Evolutionary conservation across 2,888 invertebrate species (phyloP).

Genomic region (Geotrupes spiniger): DNA sequence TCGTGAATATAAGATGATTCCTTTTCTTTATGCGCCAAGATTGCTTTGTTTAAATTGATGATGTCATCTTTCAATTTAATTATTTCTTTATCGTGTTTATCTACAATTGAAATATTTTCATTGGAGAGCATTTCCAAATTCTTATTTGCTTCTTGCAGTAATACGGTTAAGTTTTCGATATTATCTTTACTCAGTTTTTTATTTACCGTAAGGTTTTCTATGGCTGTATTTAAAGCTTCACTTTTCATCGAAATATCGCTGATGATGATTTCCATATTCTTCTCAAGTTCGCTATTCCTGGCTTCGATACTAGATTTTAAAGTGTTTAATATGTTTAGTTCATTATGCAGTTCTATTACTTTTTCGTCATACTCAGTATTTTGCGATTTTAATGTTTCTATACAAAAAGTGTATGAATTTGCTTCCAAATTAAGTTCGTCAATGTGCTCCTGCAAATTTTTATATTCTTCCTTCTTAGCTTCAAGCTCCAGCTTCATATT

Average conservation of each 20-base stretch:
- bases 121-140: slow-evolving; percentile 24
- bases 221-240: slow-evolving; percentile 21
- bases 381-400: slow-evolving; percentile 17
- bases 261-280: slow-evolving; percentile 22
- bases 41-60: slow-evolving; percentile 17
- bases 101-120: slow-evolving; percentile 11
- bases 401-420: slow-evolving; percentile 16
- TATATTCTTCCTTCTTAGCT: slow-evolving; percentile 18
- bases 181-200: slow-evolving; percentile 17
- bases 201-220: slow-evolving; percentile 14
- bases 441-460: slow-evolving; percentile 9
- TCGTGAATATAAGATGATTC: slow-evolving; percentile 24
- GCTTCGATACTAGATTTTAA: slow-evolving; percentile 18
- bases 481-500: slow-evolving; percentile 21
- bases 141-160: slow-evolving; percentile 21
- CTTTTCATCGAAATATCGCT: slow-evolving; percentile 21
- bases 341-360: slow-evolving; percentile 25
- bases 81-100: slow-evolving; percentile 20
- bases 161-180: slow-evolving; percentile 14
- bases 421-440: slow-evolving; percentile 15
- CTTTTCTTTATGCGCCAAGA: slow-evolving; percentile 18
- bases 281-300: slow-evolving; percentile 25
- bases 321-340: slow-evolving; percentile 22
- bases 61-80: slow-evolving; percentile 23
- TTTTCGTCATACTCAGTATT: slow-evolving; percentile 22